A percentile compares a stretch with the other conserved stretches of the same genome.
phyloP scores from a whole-genome alignment of 2,888 invertebrate species.

The Hemaris fuciformis region DNA sequence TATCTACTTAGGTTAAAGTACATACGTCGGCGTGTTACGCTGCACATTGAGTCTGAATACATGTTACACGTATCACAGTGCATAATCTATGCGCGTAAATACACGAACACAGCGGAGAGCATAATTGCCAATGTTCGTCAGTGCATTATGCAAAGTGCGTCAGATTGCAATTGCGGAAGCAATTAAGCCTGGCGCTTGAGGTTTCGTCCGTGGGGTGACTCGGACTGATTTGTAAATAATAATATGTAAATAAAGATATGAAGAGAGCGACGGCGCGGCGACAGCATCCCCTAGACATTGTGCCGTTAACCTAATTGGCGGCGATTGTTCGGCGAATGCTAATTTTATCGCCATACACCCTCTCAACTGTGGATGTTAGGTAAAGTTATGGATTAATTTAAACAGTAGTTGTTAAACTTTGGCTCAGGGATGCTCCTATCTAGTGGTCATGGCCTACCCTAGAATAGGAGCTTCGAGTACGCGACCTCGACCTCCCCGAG shows the following conservation, averaged over 20 bases:
- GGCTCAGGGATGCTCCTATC: too few relatives aligned
- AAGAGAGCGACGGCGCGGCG: conserved; percentile 29
- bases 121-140: background rate
- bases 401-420: conserved; percentile 28
- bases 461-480: too few relatives aligned
- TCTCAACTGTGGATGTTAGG: conserved; percentile 30
- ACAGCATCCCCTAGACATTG: conserved; percentile 42
- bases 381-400: conserved; percentile 32
- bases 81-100: background rate
- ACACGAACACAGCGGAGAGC: background rate
- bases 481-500: too few relatives aligned
- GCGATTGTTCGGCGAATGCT: conserved; percentile 59
- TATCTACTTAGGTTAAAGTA: background rate
- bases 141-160: background rate
- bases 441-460: too few relatives aligned
- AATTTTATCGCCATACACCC: conserved; percentile 58
- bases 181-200: background rate
- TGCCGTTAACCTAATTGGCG: conserved; percentile 76
- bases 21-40: background rate
- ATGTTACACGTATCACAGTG: background rate
- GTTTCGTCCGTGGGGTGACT: background rate
- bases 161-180: background rate
- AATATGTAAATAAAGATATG: conserved; percentile 36
- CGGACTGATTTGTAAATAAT: background rate
- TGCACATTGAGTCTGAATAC: background rate